These are phyloP conservation scores for Parnassius smintheus DNA, from an alignment of 2,888 invertebrate genomes.

Conservation along the genomic window DNA sequence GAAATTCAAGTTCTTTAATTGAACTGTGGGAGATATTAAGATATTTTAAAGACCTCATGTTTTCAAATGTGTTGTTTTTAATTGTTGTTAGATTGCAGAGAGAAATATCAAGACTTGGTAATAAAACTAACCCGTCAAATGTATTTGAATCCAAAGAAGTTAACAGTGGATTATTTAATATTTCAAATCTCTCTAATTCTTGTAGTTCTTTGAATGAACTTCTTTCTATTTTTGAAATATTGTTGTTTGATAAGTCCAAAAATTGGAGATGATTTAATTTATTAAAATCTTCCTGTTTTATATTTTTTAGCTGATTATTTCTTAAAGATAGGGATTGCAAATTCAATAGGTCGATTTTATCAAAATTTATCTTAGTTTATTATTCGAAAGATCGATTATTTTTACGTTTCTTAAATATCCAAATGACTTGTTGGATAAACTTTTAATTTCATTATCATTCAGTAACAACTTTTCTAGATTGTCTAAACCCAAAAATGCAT, in stretches of 20 bases:
- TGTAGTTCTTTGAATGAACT: constrained; percentile 47
- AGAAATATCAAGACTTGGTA: constrained; percentile 58
- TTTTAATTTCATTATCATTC: constrained; percentile 49
- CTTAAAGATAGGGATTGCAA: constrained; percentile 44
- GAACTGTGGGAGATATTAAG: constrained; percentile 55
- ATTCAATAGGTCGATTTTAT: constrained; percentile 45
- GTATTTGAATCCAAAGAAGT: constrained; percentile 42
- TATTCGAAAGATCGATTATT: constrained; percentile 54
- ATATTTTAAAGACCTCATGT: constrained; percentile 48
- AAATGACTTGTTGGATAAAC: constrained; percentile 47
- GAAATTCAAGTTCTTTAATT: constrained; percentile 48
- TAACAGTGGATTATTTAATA: constrained; percentile 53
- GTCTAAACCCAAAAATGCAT: constrained; percentile 50
- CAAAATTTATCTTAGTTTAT: constrained; percentile 49
- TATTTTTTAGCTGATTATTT: constrained; percentile 47
- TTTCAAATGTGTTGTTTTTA: constrained; percentile 53
- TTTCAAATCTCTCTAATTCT: constrained; percentile 48
- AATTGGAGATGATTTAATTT: constrained; percentile 43
- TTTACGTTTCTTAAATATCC: constrained; percentile 40
- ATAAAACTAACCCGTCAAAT: constrained; percentile 50
- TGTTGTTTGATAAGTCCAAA: constrained; percentile 59
- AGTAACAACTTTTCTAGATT: constrained; percentile 43
- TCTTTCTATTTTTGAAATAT: constrained; percentile 46
- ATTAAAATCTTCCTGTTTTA: constrained; percentile 45
- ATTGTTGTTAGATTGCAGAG: constrained; percentile 44